These are phyloP conservation scores for Tachina fera DNA, from an alignment of 2,888 invertebrate genomes.

Conservation along the genomic window DNA sequence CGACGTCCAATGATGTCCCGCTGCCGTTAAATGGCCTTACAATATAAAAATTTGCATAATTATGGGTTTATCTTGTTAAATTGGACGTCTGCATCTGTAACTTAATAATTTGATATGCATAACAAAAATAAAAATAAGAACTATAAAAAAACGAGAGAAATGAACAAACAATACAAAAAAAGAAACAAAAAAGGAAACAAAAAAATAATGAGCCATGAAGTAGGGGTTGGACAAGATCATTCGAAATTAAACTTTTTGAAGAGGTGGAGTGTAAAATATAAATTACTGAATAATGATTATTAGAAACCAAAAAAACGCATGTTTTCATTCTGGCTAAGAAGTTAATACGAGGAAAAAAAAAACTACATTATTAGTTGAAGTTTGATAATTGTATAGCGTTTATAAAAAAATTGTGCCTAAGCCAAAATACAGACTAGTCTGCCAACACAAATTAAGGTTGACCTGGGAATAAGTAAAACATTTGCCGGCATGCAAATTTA, in stretches of 20 bases:
- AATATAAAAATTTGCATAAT: conserved; percentile 68
- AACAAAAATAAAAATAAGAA: neutral
- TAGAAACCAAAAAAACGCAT: neutral
- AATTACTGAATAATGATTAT: conserved; percentile 20
- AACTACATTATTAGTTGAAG: neutral
- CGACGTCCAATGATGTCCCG: conserved; percentile 67
- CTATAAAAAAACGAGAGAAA: neutral
- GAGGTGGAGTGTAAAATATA: conserved; percentile 58
- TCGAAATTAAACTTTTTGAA: conserved; percentile 59
- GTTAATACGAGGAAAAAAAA: neutral
- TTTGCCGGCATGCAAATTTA: too few relatives aligned
- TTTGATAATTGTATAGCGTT: too few relatives aligned
- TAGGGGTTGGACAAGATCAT: conserved; percentile 65
- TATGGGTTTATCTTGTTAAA: conserved; percentile 71
- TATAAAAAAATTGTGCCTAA: too few relatives aligned
- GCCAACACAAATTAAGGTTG: too few relatives aligned
- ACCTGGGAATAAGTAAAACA: too few relatives aligned
- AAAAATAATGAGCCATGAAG: conserved; percentile 48
- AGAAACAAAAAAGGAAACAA: neutral
- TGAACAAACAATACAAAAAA: conserved; percentile 21
- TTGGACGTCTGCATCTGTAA: conserved; percentile 69
- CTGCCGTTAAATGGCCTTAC: conserved; percentile 68
- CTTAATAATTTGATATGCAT: conserved; percentile 59
- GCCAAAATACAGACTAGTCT: too few relatives aligned
- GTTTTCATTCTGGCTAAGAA: neutral